A percentile compares a stretch with the other conserved stretches of the same genome.
phyloP scores from a whole-genome alignment of 1,140 invertebrate species.

The Asbolus verrucosus region DNA sequence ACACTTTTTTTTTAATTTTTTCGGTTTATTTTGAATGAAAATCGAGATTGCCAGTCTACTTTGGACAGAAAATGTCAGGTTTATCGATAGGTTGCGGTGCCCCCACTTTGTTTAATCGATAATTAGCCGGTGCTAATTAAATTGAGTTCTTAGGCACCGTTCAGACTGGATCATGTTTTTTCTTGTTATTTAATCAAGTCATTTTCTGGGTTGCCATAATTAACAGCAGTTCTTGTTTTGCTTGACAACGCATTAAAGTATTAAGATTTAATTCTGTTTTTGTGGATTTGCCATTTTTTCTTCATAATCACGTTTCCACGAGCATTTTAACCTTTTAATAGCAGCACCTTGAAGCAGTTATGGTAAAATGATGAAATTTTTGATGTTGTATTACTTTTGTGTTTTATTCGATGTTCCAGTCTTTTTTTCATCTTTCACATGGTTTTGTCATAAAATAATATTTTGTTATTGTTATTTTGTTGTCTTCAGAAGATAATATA shows the following conservation, averaged over 20 bases:
- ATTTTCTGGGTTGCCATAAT: constrained; percentile 17
- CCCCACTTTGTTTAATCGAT: constrained; percentile 1
- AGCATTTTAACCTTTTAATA: no score
- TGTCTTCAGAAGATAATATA: not conserved
- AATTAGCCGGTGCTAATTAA: constrained; percentile 36
- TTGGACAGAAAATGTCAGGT: not conserved
- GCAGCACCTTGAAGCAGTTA: no score
- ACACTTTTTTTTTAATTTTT: not conserved
- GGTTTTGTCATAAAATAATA: not conserved
- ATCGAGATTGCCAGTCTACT: no score
- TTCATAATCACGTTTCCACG: no score
- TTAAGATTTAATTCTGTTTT: not conserved
- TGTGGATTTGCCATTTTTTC: no score
- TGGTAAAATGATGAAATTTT: no score
- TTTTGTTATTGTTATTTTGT: not conserved
- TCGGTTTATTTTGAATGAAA: no score
- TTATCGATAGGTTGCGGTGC: not conserved
- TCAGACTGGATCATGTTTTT: constrained; percentile 5
- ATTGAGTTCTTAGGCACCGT: constrained; percentile 16
- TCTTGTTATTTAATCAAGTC: constrained; percentile 1
- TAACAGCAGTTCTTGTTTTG: not conserved
- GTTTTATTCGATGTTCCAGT: no score
- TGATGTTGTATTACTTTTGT: no score
- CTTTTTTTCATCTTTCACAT: no score
- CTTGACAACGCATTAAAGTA: not conserved